Evolutionary conservation across 2,888 invertebrate genomes (phyloP), one percentile per base, ranked within the genome.

Genomic region (Eupsilia transversa): DNA sequence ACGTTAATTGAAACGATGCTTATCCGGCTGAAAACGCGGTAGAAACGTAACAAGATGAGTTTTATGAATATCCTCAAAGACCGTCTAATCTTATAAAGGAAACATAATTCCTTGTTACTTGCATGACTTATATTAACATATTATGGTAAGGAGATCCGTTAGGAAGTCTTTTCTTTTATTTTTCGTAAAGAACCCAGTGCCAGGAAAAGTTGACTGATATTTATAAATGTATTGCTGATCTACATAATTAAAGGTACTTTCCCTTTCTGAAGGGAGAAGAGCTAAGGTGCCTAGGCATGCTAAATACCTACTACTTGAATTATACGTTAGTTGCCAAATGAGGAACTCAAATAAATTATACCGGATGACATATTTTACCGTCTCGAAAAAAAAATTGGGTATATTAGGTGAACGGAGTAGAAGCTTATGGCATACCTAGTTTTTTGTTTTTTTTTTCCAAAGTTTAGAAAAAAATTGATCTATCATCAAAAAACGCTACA

Each of bases 1-100:
- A 81, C 78, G 66, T 81, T 90, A 90, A 91, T 91, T 89, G 88
- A 91, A 92, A 89, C 81, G 81, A 85, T 89, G 87, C 81, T 85
- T 87, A 88, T 80, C 77, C 87, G 72, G 76, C 75, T 82, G 84
- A 78, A 86, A 77, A 85, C 76, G 69, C 84, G 83, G 87, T 79
- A 79, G 86, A 86, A 89, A 88, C 64, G 79, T 86, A 85, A 86
- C 84, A 69, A 78, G 82, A 87, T 85, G 82, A 89, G 86, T 88
- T 90, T 89, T 86, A 74, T 67, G 74, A 84, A 84, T 71, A 82
- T 79, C 81, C 76, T 89, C 89, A 88, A 91, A 89, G 86, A 82
- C 72, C 81, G 54, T 72, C 76, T 88, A 84, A 90, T 90, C 87
- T 88, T 78, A 80, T 88, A 86, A 87, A 85, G 79, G 79, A 79